Evolutionary conservation across 2,888 invertebrate genomes (phyloP), one percentile per base, ranked within the genome.

Genomic region (Aleiodes testaceus): DNA sequence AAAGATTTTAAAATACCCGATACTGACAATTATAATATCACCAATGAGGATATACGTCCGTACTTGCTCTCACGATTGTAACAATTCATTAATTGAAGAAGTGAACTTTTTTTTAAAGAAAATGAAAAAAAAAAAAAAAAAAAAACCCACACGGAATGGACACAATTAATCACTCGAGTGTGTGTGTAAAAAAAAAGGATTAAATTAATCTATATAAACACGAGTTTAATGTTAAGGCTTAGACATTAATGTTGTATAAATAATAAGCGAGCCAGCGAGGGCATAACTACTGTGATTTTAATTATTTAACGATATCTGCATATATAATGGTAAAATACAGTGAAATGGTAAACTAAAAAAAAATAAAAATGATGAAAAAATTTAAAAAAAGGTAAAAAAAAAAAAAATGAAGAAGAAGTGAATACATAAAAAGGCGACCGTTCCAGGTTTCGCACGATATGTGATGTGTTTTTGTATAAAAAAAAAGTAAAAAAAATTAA

Each of bases 241-340:
- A 86, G 84, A 80, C 78, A 77, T 83, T 84, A 84, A 81, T 79
- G 84, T 79, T 84, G 82, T 85, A 82, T 86, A 86, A 84, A 86
- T 86, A 85, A 85, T 36, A 85, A 85, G 86, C 81, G 82, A 84
- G 87, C 87, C 87, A 82, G 84, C 82, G 82, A 87, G 82, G 87
- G 87, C 87, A 87, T 87, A 85, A 87, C 86, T 87, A 87, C 87
- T 87, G 87, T 87, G 87, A 87, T 87, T 87, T 87, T 87, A 87
- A 87, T 87, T 87, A 87, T 87, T 87, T 87, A 87, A 87, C 82
- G 83, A 86, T 87, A 85, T 79, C 77, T 79, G 79, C 77, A 80
- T 80, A 80, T 77, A 59, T 16, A 53, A 53, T 26, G 26, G 26
- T 26, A 53, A 53, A 53, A 53, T 16, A 59, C 59, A 36, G 14